Evolutionary conservation across 2,888 invertebrate species (phyloP).

Genomic region (Lasioglossum calceatum): DNA sequence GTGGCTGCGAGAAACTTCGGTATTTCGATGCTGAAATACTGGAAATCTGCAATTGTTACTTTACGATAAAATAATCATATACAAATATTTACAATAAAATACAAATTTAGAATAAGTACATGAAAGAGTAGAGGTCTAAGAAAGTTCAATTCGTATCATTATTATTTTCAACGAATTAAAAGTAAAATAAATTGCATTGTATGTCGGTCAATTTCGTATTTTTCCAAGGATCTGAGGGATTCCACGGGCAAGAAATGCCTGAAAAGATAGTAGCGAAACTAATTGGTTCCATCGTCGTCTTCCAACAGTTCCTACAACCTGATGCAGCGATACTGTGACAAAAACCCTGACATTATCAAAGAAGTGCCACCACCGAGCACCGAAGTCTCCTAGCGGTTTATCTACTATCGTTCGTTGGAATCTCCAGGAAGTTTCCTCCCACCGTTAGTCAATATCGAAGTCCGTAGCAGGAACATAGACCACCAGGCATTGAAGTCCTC

Average conservation of each 20-base stretch:
- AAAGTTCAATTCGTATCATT: neutral
- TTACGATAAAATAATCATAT: no score
- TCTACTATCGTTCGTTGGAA: neutral
- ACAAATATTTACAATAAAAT: no score
- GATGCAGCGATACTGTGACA: neutral
- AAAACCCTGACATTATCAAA: slow-evolving; percentile 1
- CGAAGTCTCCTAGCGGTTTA: slow-evolving; percentile 2
- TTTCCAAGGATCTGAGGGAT: neutral
- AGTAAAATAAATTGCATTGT: neutral
- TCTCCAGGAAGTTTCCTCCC: slow-evolving; percentile 6
- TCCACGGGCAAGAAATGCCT: neutral
- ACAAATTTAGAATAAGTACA: neutral
- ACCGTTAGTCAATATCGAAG: slow-evolving; percentile 6
- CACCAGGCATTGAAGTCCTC: neutral
- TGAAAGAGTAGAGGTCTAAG: neutral
- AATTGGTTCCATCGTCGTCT: neutral
- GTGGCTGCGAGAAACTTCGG: neutral
- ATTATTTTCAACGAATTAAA: neutral
- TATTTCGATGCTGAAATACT: neutral
- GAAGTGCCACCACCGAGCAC: neutral
- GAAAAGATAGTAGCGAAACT: neutral
- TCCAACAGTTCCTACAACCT: neutral
- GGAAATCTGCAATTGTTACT: neutral
- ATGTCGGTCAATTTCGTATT: neutral
- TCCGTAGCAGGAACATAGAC: neutral